Evolutionary conservation across 2,888 invertebrate species (phyloP), one percentile per base, ranked within the genome.

Genomic region (Cyclophora albipunctata): DNA sequence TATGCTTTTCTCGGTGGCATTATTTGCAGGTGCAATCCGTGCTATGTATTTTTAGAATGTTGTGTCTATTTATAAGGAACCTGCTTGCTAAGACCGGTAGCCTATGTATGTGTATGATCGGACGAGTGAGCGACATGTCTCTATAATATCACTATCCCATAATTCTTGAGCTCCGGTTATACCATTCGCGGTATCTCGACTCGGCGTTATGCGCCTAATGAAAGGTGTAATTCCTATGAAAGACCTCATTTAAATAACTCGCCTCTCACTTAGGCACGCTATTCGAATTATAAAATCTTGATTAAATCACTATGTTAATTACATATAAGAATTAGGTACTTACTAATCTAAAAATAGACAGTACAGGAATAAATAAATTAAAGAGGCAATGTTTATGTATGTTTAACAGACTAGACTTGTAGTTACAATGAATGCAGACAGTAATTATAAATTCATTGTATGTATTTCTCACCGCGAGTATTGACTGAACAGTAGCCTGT

Each of bases 51-150:
- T 84, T 82, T 85, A 86, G 83, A 73, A 57, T 51, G 57, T 50
- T 57, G 42, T 51, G 48, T 73, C 82, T 87, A 87, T 86, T 87
- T 81, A 80, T 88, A 88, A 62, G 57, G 75, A 37, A 84, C 86
- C 81, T 82, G 85, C 77, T 80, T 59, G 58, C 62, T 59, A 58
- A 64, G 68, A 69, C 69, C 73, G 70, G 69, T 73, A 67, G 70
- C 70, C 20, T 33, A 43, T 76, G 77, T 76, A 75, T 69, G 72
- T 73, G 70, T 58, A 75, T 75, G 73, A 71, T 75, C 73, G 70
- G 69, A 64, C 63, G 66, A 61, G 62, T 60, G 59, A 58, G 60
- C 59, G 62, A 66, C 62, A 55, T 59, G 54, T 62, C 63, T 59
- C 60, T 62, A 63, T 64, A 53, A 53, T 52, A 52, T 51, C 53